Evolutionary conservation across 1,140 invertebrate genomes (phyloP), one percentile per base, ranked within the genome.

Genomic region (Gonioctena quinquepunctata): DNA sequence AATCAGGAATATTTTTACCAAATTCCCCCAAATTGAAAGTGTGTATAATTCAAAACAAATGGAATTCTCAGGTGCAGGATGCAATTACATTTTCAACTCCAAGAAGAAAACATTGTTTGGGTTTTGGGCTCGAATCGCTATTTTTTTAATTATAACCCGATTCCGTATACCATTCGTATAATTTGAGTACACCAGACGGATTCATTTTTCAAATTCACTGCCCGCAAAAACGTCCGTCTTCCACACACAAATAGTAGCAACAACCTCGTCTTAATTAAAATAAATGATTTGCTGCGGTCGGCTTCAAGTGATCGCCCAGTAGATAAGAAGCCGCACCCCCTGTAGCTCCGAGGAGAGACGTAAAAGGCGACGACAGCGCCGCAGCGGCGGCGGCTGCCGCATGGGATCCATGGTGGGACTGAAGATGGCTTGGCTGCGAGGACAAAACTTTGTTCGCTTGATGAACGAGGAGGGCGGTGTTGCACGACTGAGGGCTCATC

Each of bases 391-490:
- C 78, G 11, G 79, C 78, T n/a, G 80, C 79, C 22, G 79, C 80
- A 62, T 80, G 78, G 18, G 74, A 74, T 25, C 78, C 77, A 61
- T 83, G 80, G 50, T 80, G 79, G 11, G 76, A 71, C 54, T 83
- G 82, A 64, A 80, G 80, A 66, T 78, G 78, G 18, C 77, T 74
- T 11, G 79, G 79, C 63, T 80, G 80, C 0, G 80, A 81, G 7
- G 81, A 83, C 48, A 82, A 69, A 22, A 80, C 80, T 75, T 81
- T 82, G 72, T 82, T 82, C 21, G 82, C 81, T 69, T 82, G 81
- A 61, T 82, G 81, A 13, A 83, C 81, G 48, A 84, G 64, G 3
- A 83, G 72, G 0, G 83, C 81, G n/a, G 82, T 83, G 70, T 82
- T 82, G 72, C 82, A 84, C 0, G 82, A 78, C 56, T 79, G 81